These are phyloP conservation scores for Theretra japonica DNA, from an alignment of 2,888 invertebrate species.

Conservation along the genomic window DNA sequence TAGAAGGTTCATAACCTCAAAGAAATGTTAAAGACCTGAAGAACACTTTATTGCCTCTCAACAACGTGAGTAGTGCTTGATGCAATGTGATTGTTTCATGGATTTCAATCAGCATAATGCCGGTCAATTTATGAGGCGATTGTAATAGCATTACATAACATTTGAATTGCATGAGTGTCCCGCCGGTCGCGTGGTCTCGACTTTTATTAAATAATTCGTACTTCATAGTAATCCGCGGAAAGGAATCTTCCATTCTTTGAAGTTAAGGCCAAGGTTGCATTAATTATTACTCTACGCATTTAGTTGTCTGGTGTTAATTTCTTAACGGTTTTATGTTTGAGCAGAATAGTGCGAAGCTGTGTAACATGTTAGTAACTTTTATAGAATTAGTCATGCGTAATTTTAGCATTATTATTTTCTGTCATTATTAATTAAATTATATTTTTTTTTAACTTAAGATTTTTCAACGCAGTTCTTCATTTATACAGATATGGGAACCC, in stretches of 20 bases:
- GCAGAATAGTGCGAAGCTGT: not conserved
- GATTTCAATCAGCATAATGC: constrained; percentile 10
- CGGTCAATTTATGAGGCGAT: constrained; percentile 38
- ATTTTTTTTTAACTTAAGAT: no score
- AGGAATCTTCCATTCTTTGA: constrained; percentile 59
- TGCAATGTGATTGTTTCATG: constrained; percentile 19
- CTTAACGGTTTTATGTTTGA: not conserved
- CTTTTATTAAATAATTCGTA: constrained; percentile 52
- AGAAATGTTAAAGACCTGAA: not conserved
- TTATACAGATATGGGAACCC: no score
- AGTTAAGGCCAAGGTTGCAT: constrained; percentile 41
- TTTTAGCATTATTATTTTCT: no score
- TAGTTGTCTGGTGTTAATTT: not conserved
- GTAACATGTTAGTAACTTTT: not conserved
- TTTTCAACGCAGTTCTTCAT: no score
- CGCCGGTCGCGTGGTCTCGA: constrained; percentile 39
- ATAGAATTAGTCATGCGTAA: no score
- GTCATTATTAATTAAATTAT: no score
- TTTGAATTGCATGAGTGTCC: constrained; percentile 37
- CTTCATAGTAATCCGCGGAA: constrained; percentile 46
- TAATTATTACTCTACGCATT: constrained; percentile 28
- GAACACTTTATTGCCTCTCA: not conserved
- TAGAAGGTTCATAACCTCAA: not conserved
- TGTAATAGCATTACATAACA: constrained; percentile 41
- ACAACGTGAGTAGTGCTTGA: not conserved